These are phyloP conservation scores for Vesta saturnalis DNA, from an alignment of 2,888 invertebrate genomes.

Conservation along the genomic window DNA sequence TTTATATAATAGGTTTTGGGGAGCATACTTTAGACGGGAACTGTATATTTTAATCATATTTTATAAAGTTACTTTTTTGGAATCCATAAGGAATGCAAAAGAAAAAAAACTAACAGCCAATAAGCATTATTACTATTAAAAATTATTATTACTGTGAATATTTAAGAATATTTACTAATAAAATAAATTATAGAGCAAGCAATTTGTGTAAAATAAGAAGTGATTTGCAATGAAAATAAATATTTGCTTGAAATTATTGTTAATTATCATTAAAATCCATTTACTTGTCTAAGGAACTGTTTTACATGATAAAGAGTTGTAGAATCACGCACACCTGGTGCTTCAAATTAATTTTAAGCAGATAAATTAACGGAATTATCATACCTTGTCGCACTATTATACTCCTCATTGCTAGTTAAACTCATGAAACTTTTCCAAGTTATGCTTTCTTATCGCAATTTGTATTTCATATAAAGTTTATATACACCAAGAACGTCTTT, in stretches of 20 bases:
- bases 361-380: constrained; percentile 5
- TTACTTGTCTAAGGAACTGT: constrained; percentile 2
- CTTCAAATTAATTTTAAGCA: constrained; percentile 11
- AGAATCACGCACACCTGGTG: constrained; percentile 12
- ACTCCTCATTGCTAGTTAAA: constrained; percentile 1
- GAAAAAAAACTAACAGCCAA: too few relatives aligned
- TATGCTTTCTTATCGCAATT: neutral
- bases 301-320: constrained; percentile 12
- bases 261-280: constrained; percentile 3
- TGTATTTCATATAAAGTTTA: neutral
- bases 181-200: neutral
- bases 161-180: too few relatives aligned
- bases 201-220: neutral
- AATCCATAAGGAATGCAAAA: too few relatives aligned
- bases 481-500: neutral
- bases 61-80: too few relatives aligned
- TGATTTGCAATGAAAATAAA: neutral
- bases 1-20: too few relatives aligned
- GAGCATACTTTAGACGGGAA: too few relatives aligned
- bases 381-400: constrained; percentile 6
- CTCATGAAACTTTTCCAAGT: constrained; percentile 2
- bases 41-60: too few relatives aligned
- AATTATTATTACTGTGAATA: too few relatives aligned
- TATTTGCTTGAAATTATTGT: constrained; percentile 4
- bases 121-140: too few relatives aligned